A percentile compares a stretch with the other conserved stretches of the same genome.
phyloP scores from a whole-genome alignment of 2,888 invertebrate species.

The Agonopterix alstromeriana region DNA sequence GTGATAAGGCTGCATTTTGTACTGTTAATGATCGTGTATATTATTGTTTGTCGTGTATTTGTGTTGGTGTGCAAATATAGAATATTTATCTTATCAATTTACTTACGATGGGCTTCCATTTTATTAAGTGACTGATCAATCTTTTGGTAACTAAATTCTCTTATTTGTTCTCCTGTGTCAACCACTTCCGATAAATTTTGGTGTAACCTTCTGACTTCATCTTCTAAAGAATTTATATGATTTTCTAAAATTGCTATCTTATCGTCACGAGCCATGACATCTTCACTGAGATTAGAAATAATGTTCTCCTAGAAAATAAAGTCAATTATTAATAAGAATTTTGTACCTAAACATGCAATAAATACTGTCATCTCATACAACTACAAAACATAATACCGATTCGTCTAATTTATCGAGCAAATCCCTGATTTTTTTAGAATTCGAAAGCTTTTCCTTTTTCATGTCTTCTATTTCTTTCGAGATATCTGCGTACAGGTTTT shows the following conservation, averaged over 20 bases:
- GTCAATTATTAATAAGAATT: background rate
- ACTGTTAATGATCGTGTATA: too few species aligned
- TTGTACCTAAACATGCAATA: background rate
- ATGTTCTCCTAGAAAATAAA: slow-evolving; percentile 39
- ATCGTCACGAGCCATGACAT: slow-evolving; percentile 40
- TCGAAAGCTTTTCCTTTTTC: slow-evolving; percentile 42
- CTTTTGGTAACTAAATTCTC: slow-evolving; percentile 31
- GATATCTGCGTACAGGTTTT: slow-evolving; percentile 24
- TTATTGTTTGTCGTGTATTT: too few species aligned
- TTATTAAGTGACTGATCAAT: slow-evolving; percentile 40
- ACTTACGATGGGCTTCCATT: slow-evolving; percentile 61
- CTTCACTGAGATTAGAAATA: slow-evolving; percentile 40
- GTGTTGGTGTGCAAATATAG: too few species aligned
- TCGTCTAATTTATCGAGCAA: slow-evolving; percentile 46
- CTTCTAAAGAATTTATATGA: slow-evolving; percentile 54
- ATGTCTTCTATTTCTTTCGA: slow-evolving; percentile 43
- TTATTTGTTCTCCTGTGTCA: slow-evolving; percentile 47
- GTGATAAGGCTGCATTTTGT: too few species aligned
- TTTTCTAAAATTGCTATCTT: slow-evolving; percentile 57
- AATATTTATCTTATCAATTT: background rate
- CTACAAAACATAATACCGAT: slow-evolving; percentile 29
- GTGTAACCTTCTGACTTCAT: slow-evolving; percentile 50
- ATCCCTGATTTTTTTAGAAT: slow-evolving; percentile 39
- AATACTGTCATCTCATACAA: background rate
- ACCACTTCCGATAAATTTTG: slow-evolving; percentile 34